Evolutionary conservation across 2,888 invertebrate species (phyloP), one percentile per base, ranked within the genome.

Genomic region (Pyrgus malvae): DNA sequence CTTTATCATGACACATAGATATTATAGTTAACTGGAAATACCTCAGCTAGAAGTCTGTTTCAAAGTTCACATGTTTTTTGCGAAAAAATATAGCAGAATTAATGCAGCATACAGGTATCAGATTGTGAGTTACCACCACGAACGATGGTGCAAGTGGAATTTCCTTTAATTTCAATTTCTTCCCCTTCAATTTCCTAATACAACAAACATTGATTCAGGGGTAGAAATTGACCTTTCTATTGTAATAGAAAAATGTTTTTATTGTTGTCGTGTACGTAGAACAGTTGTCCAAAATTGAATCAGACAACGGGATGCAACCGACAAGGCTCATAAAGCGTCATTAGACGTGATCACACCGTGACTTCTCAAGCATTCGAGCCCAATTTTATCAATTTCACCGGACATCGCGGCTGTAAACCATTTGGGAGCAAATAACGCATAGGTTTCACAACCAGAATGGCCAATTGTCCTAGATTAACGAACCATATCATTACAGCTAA

Each of bases 381-480:
- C 63, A 69, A 71, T 68, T 72, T 74, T 73, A 72, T 75, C 72
- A 75, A 75, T 75, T 75, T 68, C 64, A 74, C 74, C 74, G 76
- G 75, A 76, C 67, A 68, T 68, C 41, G 62, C 62, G 58, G 63
- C 68, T 67, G 72, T 78, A 72, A 75, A 76, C 62, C 68, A 69
- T 74, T 76, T 72, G 69, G 62, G 57, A 63, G 64, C 64, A 70
- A 67, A 73, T 72, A 72, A 70, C 58, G 66, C 69, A 76, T 74
- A 75, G 75, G 71, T 73, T 76, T 73, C 74, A 72, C 73, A 68
- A 73, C 65, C 65, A 64, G 68, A 80, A 82, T 78, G 63, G 78
- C 63, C 85, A 73, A 88, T 89, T 90, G 89, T 89, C 76, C 78
- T 78, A 78, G 76, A 84, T 86, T 83, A 88, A 87, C 84, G 88